Conservation (phyloP, 2,888 invertebrate species). For the Xanthorhoe spadicearia region DNA sequence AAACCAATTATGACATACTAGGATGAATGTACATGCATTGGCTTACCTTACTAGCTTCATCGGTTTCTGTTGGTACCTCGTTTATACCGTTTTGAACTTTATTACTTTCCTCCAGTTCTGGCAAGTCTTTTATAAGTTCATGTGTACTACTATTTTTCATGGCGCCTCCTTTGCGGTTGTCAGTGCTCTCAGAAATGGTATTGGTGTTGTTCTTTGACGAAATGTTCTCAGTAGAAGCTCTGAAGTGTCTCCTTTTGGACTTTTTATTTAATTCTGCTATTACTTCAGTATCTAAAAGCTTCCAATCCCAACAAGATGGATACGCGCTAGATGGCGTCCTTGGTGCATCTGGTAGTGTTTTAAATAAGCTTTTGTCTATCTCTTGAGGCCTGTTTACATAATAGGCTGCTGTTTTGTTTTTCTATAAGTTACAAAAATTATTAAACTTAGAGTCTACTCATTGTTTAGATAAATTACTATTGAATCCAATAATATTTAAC, state of each 20-base stretch:
- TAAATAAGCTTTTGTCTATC: slow-evolving; percentile 89
- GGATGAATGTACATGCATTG: slow-evolving; percentile 61
- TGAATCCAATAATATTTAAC: background rate
- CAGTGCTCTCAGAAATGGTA: slow-evolving; percentile 70
- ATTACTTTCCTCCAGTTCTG: slow-evolving; percentile 70
- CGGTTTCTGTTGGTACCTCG: slow-evolving; percentile 47
- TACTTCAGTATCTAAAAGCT: slow-evolving; percentile 83
- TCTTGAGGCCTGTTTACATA: slow-evolving; percentile 91
- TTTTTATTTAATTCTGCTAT: slow-evolving; percentile 76
- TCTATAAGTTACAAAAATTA: slow-evolving; percentile 83
- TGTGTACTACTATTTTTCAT: slow-evolving; percentile 80
- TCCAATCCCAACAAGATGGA: slow-evolving; percentile 90
- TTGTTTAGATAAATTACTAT: background rate
- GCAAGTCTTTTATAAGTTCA: slow-evolving; percentile 74
- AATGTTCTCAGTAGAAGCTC: slow-evolving; percentile 75
- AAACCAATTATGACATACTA: slow-evolving; percentile 68
- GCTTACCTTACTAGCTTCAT: slow-evolving; percentile 67
- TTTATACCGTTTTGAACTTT: slow-evolving; percentile 46
- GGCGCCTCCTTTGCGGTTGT: slow-evolving; percentile 56
- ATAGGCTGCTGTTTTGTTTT: slow-evolving; percentile 91
- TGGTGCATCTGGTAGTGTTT: slow-evolving; percentile 92
- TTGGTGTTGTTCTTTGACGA: slow-evolving; percentile 77
- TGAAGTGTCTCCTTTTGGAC: slow-evolving; percentile 68
- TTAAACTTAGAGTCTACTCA: background rate
- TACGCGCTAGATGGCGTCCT: slow-evolving; percentile 89